Evolutionary conservation across 2,113 vertebrate genomes (phyloP).

Genomic region (Lophochroa leadbeateri): DNA sequence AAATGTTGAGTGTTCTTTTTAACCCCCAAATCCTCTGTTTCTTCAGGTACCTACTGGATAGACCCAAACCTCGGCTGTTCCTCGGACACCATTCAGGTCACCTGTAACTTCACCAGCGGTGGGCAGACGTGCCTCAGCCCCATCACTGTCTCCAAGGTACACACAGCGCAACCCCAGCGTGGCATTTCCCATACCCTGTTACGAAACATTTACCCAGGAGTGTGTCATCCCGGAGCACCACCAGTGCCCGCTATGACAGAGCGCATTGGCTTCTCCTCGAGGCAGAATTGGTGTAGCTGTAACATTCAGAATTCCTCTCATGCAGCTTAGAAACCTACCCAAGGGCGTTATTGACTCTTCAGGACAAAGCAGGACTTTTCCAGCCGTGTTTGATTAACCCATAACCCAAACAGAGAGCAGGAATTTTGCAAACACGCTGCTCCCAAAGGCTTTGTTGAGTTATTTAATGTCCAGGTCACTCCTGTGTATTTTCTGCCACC

Average conservation of each 20-base stretch:
- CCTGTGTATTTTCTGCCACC: not conserved
- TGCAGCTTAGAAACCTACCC: not conserved
- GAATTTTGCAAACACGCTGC: not conserved
- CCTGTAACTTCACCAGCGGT: slow-evolving; percentile 91
- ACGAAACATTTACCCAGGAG: not conserved
- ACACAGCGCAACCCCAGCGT: not conserved
- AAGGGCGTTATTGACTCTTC: not conserved
- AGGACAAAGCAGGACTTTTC: not conserved
- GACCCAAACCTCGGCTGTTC: slow-evolving; percentile 95
- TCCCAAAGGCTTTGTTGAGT: slow-evolving; percentile 11
- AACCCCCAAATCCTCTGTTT: not conserved
- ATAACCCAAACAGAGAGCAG: not conserved
- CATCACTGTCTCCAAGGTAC: slow-evolving; percentile 89
- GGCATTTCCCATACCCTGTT: not conserved
- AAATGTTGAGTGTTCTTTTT: not conserved
- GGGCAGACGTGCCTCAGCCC: slow-evolving; percentile 95
- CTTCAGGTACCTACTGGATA: slow-evolving; percentile 92
- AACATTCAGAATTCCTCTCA: not conserved
- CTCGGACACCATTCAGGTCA: slow-evolving; percentile 91
- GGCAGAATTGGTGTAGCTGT: not conserved
- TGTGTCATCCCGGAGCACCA: accelerated
- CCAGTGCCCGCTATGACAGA: not conserved
- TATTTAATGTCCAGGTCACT: not conserved
- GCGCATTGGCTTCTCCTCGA: not conserved
- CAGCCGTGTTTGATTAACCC: not conserved